A percentile compares a stretch with the other conserved stretches of the same genome.
phyloP scores from a whole-genome alignment of 2,888 invertebrate species.

The Stegana nigrithorax region DNA sequence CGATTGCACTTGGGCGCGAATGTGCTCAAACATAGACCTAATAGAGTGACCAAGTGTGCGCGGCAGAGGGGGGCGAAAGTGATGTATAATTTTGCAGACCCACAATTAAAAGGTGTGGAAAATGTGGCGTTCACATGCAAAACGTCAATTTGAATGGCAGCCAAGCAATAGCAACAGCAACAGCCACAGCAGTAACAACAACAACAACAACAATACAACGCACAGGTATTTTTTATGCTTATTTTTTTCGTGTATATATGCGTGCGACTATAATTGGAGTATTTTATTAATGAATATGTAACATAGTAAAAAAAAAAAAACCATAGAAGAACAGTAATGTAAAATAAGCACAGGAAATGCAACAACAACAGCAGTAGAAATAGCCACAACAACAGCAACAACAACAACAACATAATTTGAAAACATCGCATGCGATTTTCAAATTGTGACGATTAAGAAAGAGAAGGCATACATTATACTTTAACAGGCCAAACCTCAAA shows the following conservation, averaged over 20 bases:
- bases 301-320: neutral
- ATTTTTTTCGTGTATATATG: neutral
- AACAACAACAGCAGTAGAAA: too few species aligned
- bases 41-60: too few species aligned
- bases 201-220: neutral
- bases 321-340: neutral
- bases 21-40: too few species aligned
- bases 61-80: too few species aligned
- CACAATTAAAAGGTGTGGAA: constrained; percentile 19
- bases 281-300: constrained; percentile 28
- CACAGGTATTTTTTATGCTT: neutral
- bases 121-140: constrained; percentile 24
- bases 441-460: constrained; percentile 34
- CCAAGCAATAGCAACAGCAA: neutral
- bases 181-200: neutral
- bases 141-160: constrained; percentile 25
- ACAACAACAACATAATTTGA: neutral
- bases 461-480: constrained; percentile 26
- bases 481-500: neutral
- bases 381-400: neutral
- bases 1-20: too few species aligned
- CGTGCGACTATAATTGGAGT: constrained; percentile 28
- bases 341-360: neutral
- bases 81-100: too few species aligned
- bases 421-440: neutral